phyloP scores from a whole-genome alignment of 2,888 invertebrate species.

The Drosophila formosana region DNA sequence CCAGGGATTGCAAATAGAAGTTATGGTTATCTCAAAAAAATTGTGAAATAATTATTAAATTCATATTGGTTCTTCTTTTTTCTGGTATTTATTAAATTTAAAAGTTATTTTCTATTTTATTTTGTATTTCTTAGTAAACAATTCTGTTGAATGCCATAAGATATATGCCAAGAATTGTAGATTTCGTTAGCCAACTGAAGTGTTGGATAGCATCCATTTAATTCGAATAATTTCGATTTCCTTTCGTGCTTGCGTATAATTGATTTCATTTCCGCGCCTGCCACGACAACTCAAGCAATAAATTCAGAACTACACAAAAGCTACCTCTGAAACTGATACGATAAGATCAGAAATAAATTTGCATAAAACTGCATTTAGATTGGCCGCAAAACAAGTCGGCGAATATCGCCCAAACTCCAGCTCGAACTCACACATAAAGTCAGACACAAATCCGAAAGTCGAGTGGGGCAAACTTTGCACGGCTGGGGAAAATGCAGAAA shows the following conservation, averaged over 20 bases:
- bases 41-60: too few relatives aligned
- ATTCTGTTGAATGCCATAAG: background rate
- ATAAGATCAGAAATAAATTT: conserved; percentile 76
- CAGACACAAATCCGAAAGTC: conserved; percentile 30
- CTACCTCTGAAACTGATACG: conserved; percentile 61
- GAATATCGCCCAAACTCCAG: conserved; percentile 30
- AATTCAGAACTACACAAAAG: conserved; percentile 58
- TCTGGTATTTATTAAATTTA: too few relatives aligned
- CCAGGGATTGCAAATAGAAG: too few relatives aligned
- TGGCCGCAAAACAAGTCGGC: conserved; percentile 55
- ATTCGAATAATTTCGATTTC: conserved; percentile 73
- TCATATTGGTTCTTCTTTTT: too few relatives aligned
- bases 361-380: conserved; percentile 73
- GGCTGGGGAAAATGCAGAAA: conserved; percentile 30
- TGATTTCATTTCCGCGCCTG: conserved; percentile 73
- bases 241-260: conserved; percentile 71
- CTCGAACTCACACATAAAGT: conserved; percentile 8
- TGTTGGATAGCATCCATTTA: conserved; percentile 51
- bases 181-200: background rate
- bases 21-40: too few relatives aligned
- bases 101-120: too few relatives aligned
- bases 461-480: conserved; percentile 41
- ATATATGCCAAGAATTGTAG: background rate
- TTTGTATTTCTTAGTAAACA: background rate
- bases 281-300: conserved; percentile 63